Evolutionary conservation across 1,140 invertebrate genomes (phyloP).

Genomic region (Aplysia californica): DNA sequence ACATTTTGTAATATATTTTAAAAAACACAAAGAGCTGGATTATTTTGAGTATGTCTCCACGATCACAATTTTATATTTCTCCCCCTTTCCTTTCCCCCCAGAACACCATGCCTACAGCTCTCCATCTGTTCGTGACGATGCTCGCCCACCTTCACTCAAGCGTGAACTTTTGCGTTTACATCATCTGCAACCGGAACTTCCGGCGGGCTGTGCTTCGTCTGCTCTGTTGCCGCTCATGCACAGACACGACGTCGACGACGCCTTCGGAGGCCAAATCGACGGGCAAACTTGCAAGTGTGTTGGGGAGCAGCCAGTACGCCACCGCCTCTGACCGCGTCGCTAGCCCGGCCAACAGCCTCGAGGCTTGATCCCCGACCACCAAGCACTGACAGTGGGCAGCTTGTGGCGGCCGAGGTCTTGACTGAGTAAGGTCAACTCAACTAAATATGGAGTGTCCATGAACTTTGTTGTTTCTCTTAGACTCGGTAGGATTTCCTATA

Average conservation of each 20-base stretch:
- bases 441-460: too few relatives aligned
- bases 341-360: background rate
- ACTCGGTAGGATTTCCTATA: too few relatives aligned
- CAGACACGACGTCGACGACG: background rate
- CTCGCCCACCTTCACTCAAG: slow-evolving; percentile 62
- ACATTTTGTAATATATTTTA: too few relatives aligned
- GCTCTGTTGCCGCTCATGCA: slow-evolving; percentile 15
- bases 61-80: too few relatives aligned
- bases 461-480: too few relatives aligned
- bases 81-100: background rate
- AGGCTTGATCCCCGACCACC: too few relatives aligned
- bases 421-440: too few relatives aligned
- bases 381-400: too few relatives aligned
- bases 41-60: too few relatives aligned
- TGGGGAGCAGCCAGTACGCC: background rate
- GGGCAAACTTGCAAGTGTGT: background rate
- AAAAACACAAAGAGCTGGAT: too few relatives aligned
- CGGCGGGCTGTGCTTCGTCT: slow-evolving; percentile 19
- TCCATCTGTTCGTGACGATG: slow-evolving; percentile 58
- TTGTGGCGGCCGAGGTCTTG: background rate
- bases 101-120: slow-evolving; percentile 42
- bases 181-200: slow-evolving; percentile 47
- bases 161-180: slow-evolving; percentile 58
- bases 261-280: background rate
- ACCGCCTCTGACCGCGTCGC: background rate